Evolutionary conservation across 1,140 invertebrate genomes (phyloP), one percentile per base, ranked within the genome.

Genomic region (Scaptomyza pallida): DNA sequence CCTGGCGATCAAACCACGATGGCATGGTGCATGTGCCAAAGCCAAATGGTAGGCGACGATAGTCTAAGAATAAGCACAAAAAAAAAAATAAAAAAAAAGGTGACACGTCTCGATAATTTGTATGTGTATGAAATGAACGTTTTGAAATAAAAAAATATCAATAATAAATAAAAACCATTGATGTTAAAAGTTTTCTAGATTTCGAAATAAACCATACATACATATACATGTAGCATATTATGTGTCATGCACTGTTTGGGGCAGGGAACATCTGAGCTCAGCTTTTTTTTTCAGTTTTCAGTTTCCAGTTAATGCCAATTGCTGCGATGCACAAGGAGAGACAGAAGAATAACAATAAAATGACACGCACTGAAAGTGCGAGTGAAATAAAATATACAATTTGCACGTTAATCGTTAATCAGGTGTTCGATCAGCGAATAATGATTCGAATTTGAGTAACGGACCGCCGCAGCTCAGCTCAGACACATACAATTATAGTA

Each of bases 281-380:
- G 33, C 41, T 43, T 30, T 26, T 45, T 26, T 26, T 26, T 26
- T n/a, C n/a, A n/a, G n/a, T n/a, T n/a, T n/a, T n/a, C n/a, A n/a
- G n/a, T n/a, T 59, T 59, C 55, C 41, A 45, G 33, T 13, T 61
- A 61, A 47, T 33, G 8, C 56, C 30, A 48, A 47, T 44, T 37
- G 44, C 43, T 48, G 41, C 56, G 56, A 45, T 17, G 5, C 26
- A 30, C 26, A 8, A 30, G 26, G 26, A 30, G 8, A 30, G 26
- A 30, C 8, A 30, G 1, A 9, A 6, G 2, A 21, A 21, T 2
- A 21, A 21, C 19, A 21, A 2, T 2, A 30, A 9, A 30, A 9
- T 2, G 6, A 30, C 5, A 30, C 26, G 10, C 33, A 12, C n/a
- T n/a, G 3, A 37, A 37, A 37, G 3, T 2, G 33, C 3, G 12